Evolutionary conservation across 2,888 invertebrate genomes (phyloP).

Genomic region (Aricia artaxerxes): DNA sequence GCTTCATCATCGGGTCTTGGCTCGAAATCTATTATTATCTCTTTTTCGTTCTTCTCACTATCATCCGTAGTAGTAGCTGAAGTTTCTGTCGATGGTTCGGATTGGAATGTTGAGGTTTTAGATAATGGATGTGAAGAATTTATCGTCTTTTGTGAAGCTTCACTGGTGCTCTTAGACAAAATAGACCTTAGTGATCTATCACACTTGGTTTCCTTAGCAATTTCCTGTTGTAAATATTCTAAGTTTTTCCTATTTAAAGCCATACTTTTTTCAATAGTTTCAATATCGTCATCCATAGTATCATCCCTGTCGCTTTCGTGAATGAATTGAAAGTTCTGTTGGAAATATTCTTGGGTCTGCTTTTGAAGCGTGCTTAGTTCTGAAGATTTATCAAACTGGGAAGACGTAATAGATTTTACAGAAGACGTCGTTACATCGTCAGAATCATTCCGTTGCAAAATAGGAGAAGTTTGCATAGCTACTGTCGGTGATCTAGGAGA

Average conservation of each 20-base stretch:
- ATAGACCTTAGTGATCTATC: slow-evolving; percentile 68
- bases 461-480: slow-evolving; percentile 70
- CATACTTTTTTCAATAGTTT: slow-evolving; percentile 77
- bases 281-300: slow-evolving; percentile 75
- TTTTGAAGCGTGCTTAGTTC: slow-evolving; percentile 67
- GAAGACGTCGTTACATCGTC: slow-evolving; percentile 72
- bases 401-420: slow-evolving; percentile 66
- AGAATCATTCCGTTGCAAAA: slow-evolving; percentile 65
- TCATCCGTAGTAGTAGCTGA: slow-evolving; percentile 76
- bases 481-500: slow-evolving; percentile 84
- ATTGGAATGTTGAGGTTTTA: slow-evolving; percentile 76
- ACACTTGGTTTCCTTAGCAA: slow-evolving; percentile 71
- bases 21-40: slow-evolving; percentile 93
- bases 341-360: slow-evolving; percentile 76
- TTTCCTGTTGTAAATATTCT: slow-evolving; percentile 77
- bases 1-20: slow-evolving; percentile 85
- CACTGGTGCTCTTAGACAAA: slow-evolving; percentile 71
- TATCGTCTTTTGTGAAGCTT: slow-evolving; percentile 68
- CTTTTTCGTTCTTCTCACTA: slow-evolving; percentile 84
- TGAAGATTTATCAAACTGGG: slow-evolving; percentile 70
- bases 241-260: slow-evolving; percentile 73
- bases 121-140: slow-evolving; percentile 69
- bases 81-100: slow-evolving; percentile 77
- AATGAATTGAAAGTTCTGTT: slow-evolving; percentile 78
- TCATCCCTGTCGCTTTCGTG: slow-evolving; percentile 78